Base-by-base conservation (phyloP, 2,888 invertebrate genomes). In the Leucozona laternaria region DNA sequence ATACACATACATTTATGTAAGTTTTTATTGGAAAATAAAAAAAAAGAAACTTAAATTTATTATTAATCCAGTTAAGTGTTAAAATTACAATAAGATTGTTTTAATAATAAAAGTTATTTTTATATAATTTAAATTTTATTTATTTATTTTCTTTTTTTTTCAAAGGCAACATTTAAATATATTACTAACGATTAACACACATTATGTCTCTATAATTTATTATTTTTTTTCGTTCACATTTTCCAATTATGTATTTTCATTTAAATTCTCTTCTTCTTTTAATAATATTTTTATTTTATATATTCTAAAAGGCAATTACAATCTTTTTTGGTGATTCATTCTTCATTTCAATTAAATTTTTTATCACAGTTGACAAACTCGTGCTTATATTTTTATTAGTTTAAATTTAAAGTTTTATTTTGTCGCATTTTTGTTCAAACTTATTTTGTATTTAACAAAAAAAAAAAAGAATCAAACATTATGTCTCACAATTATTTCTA, bases 331-430 rank as follows among this genome's bases (percentile, higher is more conserved):
- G 57, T 82, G 77, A 78, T 78, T 82, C 60, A 17, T 58, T 37
- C 71, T 77, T 79, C 22, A 79, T 62, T 75, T 75, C 60, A 76
- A 71, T 71, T 60, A 25, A 70, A 79, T 72, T 79, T 79, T 68
- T 76, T 83, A 87, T 87, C 83, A 87, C 87, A 87, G 87, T 83
- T 72, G 76, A 83, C 75, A 83, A 87, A 79, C 75, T 77, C 87
- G 79, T 87, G 79, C 83, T 75, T 22, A 22, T 64, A 40, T 20
- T 45, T 70, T 11, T 10, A 25, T 50, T 68, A 17, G 37, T 66
- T 71, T 68, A 60, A 68, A 28, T 72, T 70, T 48, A 66, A 55
- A 20, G 25, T 50, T 76, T 53, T 55, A 31, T 71, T 66, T 64
- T 40, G 11, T 50, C 4, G 7, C 48, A 25, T 50, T 73, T 73